Evolutionary conservation across 64 coral and sea anemone species (phyloP).

Genomic region (Catalaphyllia jardinei): DNA sequence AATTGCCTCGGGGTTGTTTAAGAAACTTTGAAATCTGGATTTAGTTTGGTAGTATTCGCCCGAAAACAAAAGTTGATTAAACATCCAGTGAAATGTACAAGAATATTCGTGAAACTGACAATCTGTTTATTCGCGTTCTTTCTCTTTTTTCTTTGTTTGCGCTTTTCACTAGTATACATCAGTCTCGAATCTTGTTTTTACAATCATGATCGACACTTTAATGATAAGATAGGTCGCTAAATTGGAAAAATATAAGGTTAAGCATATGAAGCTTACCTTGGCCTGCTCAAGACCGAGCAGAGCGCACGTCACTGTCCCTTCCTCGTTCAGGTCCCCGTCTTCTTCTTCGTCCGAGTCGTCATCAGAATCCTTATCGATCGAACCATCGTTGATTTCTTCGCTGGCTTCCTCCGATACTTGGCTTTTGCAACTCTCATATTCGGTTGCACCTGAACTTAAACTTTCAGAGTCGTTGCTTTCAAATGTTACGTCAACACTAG

Average conservation of each 20-base stretch:
- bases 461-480: not conserved
- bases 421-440: not conserved
- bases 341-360: not conserved
- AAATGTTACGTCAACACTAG: conserved; percentile 25
- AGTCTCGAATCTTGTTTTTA: no score
- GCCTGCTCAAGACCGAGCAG: conserved; percentile 33
- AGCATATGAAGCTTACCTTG: not conserved
- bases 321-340: not conserved
- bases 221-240: no score
- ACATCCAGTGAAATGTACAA: no score
- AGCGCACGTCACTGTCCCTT: conserved; percentile 7
- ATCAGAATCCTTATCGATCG: not conserved
- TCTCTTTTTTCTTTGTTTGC: no score
- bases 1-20: not conserved
- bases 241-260: no score
- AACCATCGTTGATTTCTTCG: not conserved
- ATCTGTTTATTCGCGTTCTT: no score
- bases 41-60: not conserved
- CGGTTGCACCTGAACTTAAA: not conserved
- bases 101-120: no score
- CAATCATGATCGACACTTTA: no score
- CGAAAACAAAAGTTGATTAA: not conserved
- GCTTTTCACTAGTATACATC: no score
- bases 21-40: not conserved
- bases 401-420: not conserved